Evolutionary conservation across 2,797 vertebrate species (phyloP).

Genomic region (Cryptoblepharus egeriae): DNA sequence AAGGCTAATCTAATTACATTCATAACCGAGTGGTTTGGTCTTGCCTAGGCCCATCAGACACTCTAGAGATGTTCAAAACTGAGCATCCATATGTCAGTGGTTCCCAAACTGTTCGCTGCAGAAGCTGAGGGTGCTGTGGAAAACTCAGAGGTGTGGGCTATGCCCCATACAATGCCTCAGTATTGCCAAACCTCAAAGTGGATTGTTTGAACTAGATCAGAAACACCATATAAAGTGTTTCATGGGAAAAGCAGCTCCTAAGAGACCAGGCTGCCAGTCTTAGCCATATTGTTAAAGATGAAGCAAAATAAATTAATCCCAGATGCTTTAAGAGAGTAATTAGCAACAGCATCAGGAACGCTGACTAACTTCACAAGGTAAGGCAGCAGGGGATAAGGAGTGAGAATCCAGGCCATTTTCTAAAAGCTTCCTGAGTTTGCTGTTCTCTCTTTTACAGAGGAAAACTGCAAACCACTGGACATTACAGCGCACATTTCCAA

Average conservation of each 20-base stretch:
- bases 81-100: too few species aligned
- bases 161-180: too few species aligned
- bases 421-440: not conserved
- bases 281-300: not conserved
- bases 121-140: too few species aligned
- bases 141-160: too few species aligned
- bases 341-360: not conserved
- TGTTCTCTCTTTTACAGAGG: not conserved
- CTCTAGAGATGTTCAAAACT: not conserved
- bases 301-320: slow-evolving; percentile 35
- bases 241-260: not conserved
- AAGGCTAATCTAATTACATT: not conserved
- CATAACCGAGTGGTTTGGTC: not conserved
- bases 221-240: not conserved
- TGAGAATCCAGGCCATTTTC: slow-evolving; percentile 14
- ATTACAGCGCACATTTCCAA: slow-evolving; percentile 27
- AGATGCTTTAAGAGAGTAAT: slow-evolving; percentile 28
- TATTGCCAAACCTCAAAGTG: not conserved
- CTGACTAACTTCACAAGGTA: not conserved
- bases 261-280: not conserved
- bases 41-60: not conserved
- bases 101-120: too few species aligned
- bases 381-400: not conserved
- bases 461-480: slow-evolving; percentile 13
- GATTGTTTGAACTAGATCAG: not conserved